Evolutionary conservation across 2,797 vertebrate species (phyloP).

Genomic region (Coilia nasus): DNA sequence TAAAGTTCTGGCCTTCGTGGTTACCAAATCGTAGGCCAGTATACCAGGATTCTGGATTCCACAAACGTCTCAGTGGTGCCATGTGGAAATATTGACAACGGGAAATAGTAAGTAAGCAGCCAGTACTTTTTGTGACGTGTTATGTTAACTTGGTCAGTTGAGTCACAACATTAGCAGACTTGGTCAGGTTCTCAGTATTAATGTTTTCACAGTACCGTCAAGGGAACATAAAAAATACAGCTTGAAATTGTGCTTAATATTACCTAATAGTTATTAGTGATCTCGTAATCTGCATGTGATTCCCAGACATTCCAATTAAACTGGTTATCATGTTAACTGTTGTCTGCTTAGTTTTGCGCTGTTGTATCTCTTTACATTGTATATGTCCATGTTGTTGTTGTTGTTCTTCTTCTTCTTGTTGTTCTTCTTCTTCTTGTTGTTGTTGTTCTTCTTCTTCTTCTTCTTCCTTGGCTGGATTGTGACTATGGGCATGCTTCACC

Average conservation of each 20-base stretch:
- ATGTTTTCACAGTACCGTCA: neutral
- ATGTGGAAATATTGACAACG: neutral
- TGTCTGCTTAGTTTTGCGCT: no score
- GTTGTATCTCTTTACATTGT: no score
- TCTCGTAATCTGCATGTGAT: neutral
- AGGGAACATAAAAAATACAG: neutral
- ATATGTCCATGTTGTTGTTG: no score
- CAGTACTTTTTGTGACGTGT: neutral
- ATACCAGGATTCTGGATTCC: neutral
- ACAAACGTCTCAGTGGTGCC: neutral
- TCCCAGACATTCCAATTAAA: no score
- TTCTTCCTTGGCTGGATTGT: neutral
- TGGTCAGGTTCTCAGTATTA: neutral
- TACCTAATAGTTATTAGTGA: neutral
- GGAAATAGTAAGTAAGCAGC: neutral
- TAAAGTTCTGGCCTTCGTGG: slow-evolving; percentile 5
- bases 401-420: no score
- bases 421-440: no score
- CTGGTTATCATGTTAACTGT: no score
- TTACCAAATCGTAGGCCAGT: neutral
- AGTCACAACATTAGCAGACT: neutral
- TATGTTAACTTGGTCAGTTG: neutral
- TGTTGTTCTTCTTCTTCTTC: no score
- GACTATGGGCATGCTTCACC: neutral
- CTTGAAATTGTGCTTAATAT: neutral